Evolutionary conservation across 2,113 vertebrate species (phyloP).

Genomic region (Alethe diademata): DNA sequence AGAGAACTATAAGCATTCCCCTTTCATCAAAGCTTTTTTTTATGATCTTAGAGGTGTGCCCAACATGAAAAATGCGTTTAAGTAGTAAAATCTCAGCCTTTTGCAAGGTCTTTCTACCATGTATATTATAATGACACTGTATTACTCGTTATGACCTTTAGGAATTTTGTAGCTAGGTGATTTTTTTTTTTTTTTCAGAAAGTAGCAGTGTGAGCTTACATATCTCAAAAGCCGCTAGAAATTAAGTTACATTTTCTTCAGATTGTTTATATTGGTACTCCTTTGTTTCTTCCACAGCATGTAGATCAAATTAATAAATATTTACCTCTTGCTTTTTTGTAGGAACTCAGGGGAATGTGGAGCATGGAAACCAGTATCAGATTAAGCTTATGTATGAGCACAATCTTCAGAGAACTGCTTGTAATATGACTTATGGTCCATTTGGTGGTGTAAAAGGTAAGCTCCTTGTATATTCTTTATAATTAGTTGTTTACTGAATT

Average conservation of each 20-base stretch:
- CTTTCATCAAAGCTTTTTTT: not conserved
- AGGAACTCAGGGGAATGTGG: constrained; percentile 91
- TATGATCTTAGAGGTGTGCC: not conserved
- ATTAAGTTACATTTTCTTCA: not conserved
- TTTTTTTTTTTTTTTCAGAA: not conserved
- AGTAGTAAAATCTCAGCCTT: not conserved
- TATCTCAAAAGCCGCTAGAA: not conserved
- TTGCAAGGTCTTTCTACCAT: not conserved
- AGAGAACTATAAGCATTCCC: not conserved
- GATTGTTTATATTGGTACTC: not conserved
- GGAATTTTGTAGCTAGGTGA: not conserved
- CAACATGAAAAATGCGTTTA: not conserved
- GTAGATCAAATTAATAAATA: not conserved
- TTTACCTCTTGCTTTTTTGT: not conserved
- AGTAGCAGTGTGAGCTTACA: not conserved
- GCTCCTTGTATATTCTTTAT: not conserved
- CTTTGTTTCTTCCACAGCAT: not conserved
- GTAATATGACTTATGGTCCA: constrained; percentile 92
- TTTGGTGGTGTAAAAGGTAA: constrained; percentile 95
- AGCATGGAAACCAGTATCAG: constrained; percentile 96
- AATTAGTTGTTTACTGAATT: not conserved
- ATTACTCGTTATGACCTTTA: not conserved
- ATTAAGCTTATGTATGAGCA: constrained; percentile 94
- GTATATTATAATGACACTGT: not conserved
- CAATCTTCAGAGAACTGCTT: constrained; percentile 91